These are phyloP conservation scores for Eupithecia tripunctaria DNA, from an alignment of 2,888 invertebrate species.

Conservation along the genomic window DNA sequence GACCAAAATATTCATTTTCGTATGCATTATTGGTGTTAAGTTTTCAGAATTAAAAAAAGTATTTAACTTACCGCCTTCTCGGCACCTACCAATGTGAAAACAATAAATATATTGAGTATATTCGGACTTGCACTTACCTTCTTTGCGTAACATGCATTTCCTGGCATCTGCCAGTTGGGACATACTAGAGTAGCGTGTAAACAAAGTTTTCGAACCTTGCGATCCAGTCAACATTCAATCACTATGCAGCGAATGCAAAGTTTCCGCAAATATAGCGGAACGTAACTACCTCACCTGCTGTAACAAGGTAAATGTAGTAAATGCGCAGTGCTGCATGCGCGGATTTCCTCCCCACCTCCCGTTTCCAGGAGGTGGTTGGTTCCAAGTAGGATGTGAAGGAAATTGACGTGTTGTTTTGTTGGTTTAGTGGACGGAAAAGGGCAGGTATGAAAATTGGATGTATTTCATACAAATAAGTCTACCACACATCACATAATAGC, in stretches of 20 bases:
- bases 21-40: not conserved
- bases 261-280: constrained; percentile 13
- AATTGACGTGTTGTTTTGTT: constrained; percentile 21
- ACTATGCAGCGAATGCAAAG: not conserved
- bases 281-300: constrained; percentile 1
- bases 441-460: not conserved
- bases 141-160: no score
- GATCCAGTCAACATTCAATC: not conserved
- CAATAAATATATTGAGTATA: not conserved
- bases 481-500: not conserved
- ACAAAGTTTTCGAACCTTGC: not conserved
- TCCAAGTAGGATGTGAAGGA: constrained; percentile 28
- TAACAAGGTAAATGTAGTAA: constrained; percentile 20
- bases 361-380: constrained; percentile 29
- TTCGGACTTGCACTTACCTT: not conserved
- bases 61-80: not conserved
- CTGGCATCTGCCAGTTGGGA: not conserved
- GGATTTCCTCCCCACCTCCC: constrained; percentile 28
- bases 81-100: no score
- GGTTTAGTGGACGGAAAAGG: not conserved
- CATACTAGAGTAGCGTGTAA: not conserved
- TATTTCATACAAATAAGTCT: not conserved
- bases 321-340: constrained; percentile 38
- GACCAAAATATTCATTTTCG: not conserved
- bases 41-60: not conserved